Percentiles rank a stretch among this genome's conserved stretches.
phyloP scores from a whole-genome alignment of 2,888 invertebrate species.

The Bellardia bayeri region DNA sequence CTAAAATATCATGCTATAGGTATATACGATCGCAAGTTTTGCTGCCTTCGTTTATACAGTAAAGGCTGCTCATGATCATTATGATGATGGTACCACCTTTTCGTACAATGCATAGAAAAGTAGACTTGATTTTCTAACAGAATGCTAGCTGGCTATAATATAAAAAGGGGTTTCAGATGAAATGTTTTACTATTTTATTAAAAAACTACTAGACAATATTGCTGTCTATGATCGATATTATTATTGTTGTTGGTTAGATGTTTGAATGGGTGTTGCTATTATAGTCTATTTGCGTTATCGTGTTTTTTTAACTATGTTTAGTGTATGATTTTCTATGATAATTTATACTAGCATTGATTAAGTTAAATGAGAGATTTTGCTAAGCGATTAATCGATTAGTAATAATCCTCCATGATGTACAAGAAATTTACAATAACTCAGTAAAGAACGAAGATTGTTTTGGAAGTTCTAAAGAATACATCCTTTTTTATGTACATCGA shows the following conservation, averaged over 20 bases:
- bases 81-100: not conserved
- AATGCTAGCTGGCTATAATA: not conserved
- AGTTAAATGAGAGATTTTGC: not conserved
- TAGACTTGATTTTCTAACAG: not conserved
- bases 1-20: not conserved
- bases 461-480: too few species aligned
- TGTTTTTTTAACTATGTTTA: constrained; percentile 3
- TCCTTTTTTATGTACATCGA: too few species aligned
- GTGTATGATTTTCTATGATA: not conserved
- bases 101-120: not conserved
- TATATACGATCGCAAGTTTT: not conserved
- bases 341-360: not conserved
- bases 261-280: constrained; percentile 26
- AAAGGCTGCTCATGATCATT: not conserved
- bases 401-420: too few species aligned
- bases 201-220: not conserved
- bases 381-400: too few species aligned
- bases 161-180: not conserved
- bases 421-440: too few species aligned
- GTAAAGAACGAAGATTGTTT: too few species aligned
- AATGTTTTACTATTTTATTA: not conserved
- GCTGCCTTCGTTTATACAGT: not conserved
- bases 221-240: not conserved
- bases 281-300: constrained; percentile 29
- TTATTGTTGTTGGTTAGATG: not conserved